Percentiles rank a stretch among this genome's conserved stretches.
Conservation (phyloP, 1,140 invertebrate genomes). For the Andricus grossulariae region DNA sequence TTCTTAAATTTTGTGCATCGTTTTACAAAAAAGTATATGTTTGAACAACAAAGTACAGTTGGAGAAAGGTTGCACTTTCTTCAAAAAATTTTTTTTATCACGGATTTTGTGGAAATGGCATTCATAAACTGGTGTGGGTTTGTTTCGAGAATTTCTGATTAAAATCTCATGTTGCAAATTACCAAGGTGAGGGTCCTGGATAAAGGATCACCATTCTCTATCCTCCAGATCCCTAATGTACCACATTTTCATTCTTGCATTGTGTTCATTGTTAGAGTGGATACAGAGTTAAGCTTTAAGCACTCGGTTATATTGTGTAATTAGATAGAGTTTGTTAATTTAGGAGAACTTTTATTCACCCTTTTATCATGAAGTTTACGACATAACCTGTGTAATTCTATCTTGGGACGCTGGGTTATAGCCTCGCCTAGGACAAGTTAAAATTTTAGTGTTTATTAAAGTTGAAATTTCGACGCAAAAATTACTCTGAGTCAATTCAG, state of each 20-base stretch:
- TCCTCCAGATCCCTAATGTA: neutral
- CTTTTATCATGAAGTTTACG: neutral
- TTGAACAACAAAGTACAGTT: no score
- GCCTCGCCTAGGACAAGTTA: neutral
- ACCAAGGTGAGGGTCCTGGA: neutral
- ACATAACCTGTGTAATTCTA: neutral
- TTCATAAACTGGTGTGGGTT: neutral
- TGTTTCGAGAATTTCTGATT: constrained; percentile 1
- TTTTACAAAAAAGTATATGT: no score
- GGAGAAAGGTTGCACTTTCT: no score
- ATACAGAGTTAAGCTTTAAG: neutral
- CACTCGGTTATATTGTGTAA: neutral
- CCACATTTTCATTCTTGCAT: constrained; percentile 4
- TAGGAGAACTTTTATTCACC: neutral
- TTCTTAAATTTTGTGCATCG: no score
- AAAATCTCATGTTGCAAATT: constrained; percentile 27
- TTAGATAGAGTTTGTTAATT: neutral
- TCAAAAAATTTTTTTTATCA: no score
- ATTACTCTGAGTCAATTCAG: no score
- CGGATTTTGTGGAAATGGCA: no score
- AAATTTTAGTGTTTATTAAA: neutral
- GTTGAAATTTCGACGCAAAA: no score
- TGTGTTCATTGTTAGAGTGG: no score
- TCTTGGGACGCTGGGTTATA: constrained; percentile 1
- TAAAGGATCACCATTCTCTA: neutral